Evolutionary conservation across 2,797 vertebrate species (phyloP).

Genomic region (Poecile montanus): DNA sequence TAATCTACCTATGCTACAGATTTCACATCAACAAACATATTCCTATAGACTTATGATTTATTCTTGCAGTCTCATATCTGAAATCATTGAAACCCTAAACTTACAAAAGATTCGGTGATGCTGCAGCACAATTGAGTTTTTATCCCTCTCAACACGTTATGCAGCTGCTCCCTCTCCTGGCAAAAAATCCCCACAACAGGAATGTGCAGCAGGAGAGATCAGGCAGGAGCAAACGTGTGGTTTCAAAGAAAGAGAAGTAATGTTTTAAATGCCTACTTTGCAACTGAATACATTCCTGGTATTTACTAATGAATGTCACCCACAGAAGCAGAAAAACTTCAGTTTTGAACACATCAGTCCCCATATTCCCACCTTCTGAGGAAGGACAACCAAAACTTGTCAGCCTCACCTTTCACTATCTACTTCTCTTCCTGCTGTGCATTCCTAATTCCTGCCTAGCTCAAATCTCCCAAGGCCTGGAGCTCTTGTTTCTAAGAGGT

Average conservation of each 20-base stretch:
- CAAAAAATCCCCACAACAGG: not conserved
- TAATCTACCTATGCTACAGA: not conserved
- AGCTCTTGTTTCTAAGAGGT: not conserved
- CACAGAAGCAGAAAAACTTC: not conserved
- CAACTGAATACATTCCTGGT: not conserved
- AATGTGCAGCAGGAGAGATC: not conserved
- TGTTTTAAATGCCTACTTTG: not conserved
- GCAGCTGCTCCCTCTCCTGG: slow-evolving; percentile 70
- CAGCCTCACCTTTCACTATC: not conserved
- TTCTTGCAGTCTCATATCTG: not conserved
- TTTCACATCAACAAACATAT: not conserved
- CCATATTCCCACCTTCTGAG: not conserved
- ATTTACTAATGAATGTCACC: not conserved
- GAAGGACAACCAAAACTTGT: not conserved
- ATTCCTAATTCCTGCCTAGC: not conserved
- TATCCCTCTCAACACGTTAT: not conserved
- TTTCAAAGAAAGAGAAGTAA: not conserved
- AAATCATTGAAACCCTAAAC: not conserved
- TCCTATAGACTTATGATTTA: not conserved
- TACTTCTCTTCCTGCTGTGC: not conserved
- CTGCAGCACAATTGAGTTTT: not conserved
- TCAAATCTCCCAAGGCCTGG: not conserved
- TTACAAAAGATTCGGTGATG: not conserved
- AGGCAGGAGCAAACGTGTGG: not conserved
- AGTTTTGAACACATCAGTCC: not conserved